Conservation (phyloP, 2,797 vertebrate species). For the Psittacula derbiana region DNA sequence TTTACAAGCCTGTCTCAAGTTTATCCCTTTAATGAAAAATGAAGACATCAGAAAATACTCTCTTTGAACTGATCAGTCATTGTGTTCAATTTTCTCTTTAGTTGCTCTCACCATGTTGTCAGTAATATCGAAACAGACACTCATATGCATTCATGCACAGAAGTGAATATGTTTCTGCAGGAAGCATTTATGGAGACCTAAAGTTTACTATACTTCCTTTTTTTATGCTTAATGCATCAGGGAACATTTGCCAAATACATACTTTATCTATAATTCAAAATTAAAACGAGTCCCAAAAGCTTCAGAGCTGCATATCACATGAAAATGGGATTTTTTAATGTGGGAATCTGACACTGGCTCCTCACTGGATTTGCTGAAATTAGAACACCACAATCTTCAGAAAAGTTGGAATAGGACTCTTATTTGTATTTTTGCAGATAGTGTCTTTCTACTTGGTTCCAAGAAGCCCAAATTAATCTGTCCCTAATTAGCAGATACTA, state of each 20-base stretch:
- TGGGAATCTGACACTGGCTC: neutral
- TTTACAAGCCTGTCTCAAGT: neutral
- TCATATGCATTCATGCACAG: neutral
- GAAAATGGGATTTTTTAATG: neutral
- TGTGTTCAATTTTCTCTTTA: constrained; percentile 41
- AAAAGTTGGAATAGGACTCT: neutral
- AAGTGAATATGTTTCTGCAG: neutral
- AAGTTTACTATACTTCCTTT: neutral
- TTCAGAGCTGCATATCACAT: neutral
- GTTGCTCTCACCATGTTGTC: neutral
- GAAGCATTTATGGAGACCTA: neutral
- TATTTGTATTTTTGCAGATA: neutral
- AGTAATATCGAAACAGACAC: neutral
- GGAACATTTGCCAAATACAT: neutral
- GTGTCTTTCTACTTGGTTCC: neutral
- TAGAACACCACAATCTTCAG: neutral
- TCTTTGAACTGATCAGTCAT: neutral
- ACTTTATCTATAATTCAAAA: neutral
- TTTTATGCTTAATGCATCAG: neutral
- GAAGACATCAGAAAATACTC: constrained; percentile 20
- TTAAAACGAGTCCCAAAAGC: neutral
- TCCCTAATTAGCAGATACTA: neutral
- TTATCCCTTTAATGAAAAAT: neutral
- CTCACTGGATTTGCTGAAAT: neutral
- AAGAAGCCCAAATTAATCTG: neutral